phyloP scores from a whole-genome alignment of 2,797 vertebrate species.

The Melanotaenia boesemani region DNA sequence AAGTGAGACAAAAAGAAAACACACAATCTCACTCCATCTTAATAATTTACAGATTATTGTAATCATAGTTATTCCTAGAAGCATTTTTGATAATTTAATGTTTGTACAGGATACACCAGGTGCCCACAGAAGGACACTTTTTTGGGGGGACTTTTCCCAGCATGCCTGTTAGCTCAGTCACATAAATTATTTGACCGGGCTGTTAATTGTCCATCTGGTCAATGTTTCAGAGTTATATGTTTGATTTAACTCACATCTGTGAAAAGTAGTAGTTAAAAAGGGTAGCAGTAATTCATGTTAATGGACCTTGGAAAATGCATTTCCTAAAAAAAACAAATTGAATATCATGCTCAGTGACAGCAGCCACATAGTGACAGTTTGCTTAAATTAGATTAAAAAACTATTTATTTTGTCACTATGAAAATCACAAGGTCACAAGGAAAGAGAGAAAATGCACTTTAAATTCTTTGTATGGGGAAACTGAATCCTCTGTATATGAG shows the following conservation, averaged over 20 bases:
- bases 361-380: neutral
- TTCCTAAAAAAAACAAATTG: slow-evolving; percentile 1
- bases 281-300: neutral
- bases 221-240: neutral
- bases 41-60: slow-evolving; percentile 65
- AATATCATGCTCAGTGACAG: neutral
- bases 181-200: neutral
- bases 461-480: slow-evolving; percentile 16
- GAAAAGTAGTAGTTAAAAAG: neutral
- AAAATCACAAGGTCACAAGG: neutral
- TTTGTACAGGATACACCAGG: slow-evolving; percentile 31
- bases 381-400: neutral
- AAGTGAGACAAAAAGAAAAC: slow-evolving; percentile 29
- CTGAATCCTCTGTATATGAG: neutral
- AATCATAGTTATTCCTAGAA: slow-evolving; percentile 42
- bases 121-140: neutral
- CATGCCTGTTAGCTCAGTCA: slow-evolving; percentile 16
- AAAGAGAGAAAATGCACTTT: slow-evolving; percentile 51
- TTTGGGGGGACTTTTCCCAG: slow-evolving; percentile 7
- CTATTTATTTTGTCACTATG: neutral
- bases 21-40: slow-evolving; percentile 19
- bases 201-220: neutral
- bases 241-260: neutral
- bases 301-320: slow-evolving; percentile 8
- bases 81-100: slow-evolving; percentile 65